A percentile compares a stretch with the other conserved stretches of the same genome.
Evolutionary conservation across 2,113 vertebrate genomes (phyloP).

Genomic region (Corvus moneduloides): DNA sequence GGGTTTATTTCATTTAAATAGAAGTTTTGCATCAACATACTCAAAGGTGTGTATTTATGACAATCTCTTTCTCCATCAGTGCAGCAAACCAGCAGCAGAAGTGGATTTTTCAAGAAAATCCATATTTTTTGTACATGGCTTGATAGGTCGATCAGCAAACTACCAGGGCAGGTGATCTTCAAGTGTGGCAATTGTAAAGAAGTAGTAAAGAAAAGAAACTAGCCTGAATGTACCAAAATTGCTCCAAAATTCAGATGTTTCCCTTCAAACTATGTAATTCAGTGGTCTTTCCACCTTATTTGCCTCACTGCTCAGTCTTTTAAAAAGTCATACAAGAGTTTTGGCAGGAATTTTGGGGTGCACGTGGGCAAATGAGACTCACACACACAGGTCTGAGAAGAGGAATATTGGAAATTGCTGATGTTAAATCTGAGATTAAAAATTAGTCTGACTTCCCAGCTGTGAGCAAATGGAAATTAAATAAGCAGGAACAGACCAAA

Average conservation of each 20-base stretch:
- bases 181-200: background rate
- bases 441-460: background rate
- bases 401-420: background rate
- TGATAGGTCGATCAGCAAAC: background rate
- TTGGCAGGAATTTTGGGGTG: background rate
- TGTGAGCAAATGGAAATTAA: slow-evolving; percentile 15
- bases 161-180: background rate
- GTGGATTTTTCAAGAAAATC: background rate
- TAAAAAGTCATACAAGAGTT: background rate
- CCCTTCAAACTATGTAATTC: background rate
- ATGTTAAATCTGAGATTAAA: slow-evolving; percentile 3
- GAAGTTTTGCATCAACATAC: background rate
- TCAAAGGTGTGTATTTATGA: background rate
- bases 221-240: background rate
- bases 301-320: background rate
- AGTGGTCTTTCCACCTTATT: background rate
- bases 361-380: background rate
- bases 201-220: background rate
- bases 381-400: background rate
- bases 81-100: background rate
- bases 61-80: background rate
- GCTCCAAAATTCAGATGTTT: background rate
- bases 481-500: background rate
- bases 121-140: accelerated
- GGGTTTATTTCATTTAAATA: background rate